phyloP scores from a whole-genome alignment of 2,888 invertebrate species.

The Atethmia centrago region DNA sequence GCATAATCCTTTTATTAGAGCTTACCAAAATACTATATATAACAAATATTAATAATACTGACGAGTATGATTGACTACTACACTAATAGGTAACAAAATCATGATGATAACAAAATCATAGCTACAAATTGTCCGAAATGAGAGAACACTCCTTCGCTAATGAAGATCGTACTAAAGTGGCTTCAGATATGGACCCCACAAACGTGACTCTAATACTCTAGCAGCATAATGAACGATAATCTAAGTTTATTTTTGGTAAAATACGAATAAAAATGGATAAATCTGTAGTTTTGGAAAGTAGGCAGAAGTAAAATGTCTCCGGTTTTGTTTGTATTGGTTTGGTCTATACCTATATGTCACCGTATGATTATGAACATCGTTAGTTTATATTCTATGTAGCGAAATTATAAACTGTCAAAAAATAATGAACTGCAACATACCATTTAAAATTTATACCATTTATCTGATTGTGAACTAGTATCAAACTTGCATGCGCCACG shows the following conservation, averaged over 20 bases:
- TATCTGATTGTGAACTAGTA: too few species aligned
- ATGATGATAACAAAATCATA: slow-evolving; percentile 19
- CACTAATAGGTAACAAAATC: not conserved
- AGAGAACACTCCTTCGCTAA: slow-evolving; percentile 63
- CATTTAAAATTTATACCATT: too few species aligned
- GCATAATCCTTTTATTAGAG: not conserved
- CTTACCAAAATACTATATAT: not conserved
- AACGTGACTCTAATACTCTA: slow-evolving; percentile 56
- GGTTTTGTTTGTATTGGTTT: not conserved
- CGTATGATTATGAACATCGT: too few species aligned
- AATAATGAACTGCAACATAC: too few species aligned
- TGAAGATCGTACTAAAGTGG: slow-evolving; percentile 46
- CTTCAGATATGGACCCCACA: slow-evolving; percentile 44
- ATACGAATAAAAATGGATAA: not conserved
- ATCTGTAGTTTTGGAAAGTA: not conserved
- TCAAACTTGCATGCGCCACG: too few species aligned
- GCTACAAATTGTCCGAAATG: slow-evolving; percentile 17
- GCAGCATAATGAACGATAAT: slow-evolving; percentile 26
- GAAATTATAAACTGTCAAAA: too few species aligned
- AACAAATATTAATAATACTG: not conserved
- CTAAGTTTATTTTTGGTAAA: slow-evolving; percentile 5
- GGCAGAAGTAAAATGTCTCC: not conserved
- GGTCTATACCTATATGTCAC: too few species aligned
- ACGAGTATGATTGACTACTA: not conserved
- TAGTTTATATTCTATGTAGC: too few species aligned